Evolutionary conservation across 1,140 invertebrate genomes (phyloP), one percentile per base, ranked within the genome.

Genomic region (Ditylenchus dipsaci): DNA sequence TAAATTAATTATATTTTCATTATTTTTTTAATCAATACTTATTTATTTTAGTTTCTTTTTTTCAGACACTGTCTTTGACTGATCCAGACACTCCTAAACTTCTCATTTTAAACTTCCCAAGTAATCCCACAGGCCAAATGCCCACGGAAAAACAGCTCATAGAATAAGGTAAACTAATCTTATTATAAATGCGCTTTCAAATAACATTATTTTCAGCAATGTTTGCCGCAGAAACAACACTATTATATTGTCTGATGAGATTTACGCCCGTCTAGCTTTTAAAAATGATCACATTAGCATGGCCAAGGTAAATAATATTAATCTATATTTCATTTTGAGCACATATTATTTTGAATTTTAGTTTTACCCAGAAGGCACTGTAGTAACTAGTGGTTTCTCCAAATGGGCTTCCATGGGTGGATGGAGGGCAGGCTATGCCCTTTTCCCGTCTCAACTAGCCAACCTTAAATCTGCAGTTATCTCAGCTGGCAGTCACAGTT

Each of bases 391-490:
- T 13, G 83, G 83, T 11, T 53, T 83, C 59, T 84, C 83, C 13
- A 84, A 84, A 69, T 84, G 83, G 82, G 82, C 82, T 15, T 53
- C 1, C 79, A 81, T 67, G 81, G 83, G 83, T 30, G 84, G 83
- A 17, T 84, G 82, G 83, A 69, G 84, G 67, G 81, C 83, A 45
- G 83, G 83, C 19, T 84, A 84, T 69, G 77, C 80, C 60, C 72
- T 83, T 1, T 84, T 77, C 47, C 84, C 84, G 11, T 65, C 63
- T n/a, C 66, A 82, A 58, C 69, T 84, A 19, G 49, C 63, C 11
- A 0, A 47, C 0, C 63, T 84, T 15, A 68, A 64, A 67, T 57
- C 71, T 1, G 76, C 76, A 11, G 78, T 84, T 1, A 70, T 60
- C 13, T 79, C 80, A 66, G 82, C 81, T 19, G 82, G 77, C 0